Evolutionary conservation across 2,113 vertebrate genomes (phyloP).

Genomic region (Callithrix jacchus): DNA sequence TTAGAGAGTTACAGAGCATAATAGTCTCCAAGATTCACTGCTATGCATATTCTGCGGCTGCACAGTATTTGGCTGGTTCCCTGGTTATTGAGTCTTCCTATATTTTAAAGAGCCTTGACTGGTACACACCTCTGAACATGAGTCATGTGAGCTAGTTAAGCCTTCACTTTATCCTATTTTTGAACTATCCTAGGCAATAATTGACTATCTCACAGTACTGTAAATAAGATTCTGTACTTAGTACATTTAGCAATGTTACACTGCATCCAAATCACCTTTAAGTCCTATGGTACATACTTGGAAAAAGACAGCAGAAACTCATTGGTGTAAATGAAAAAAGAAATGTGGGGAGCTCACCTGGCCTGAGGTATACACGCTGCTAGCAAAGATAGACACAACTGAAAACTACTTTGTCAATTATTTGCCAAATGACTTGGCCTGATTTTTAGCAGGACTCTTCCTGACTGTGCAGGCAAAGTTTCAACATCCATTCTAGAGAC

Average conservation of each 20-base stretch:
- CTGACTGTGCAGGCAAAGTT: conserved; percentile 44
- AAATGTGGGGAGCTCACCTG: conserved; percentile 35
- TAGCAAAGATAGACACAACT: conserved; percentile 27
- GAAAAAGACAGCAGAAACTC: conserved; percentile 56
- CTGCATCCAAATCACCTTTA: conserved; percentile 43
- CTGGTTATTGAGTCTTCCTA: conserved; percentile 29
- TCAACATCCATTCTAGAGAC: conserved; percentile 53
- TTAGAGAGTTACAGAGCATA: conserved; percentile 33
- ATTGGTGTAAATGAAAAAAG: conserved; percentile 28
- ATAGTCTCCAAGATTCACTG: neutral
- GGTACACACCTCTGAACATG: conserved; percentile 5
- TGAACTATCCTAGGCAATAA: conserved; percentile 25
- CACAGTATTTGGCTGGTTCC: conserved; percentile 57
- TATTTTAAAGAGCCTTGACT: conserved; percentile 34
- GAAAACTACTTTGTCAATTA: conserved; percentile 42
- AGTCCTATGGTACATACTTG: conserved; percentile 34
- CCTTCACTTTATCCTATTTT: neutral
- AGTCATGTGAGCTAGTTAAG: neutral
- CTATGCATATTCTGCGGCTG: neutral
- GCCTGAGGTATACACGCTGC: conserved; percentile 41
- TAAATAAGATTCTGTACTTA: conserved; percentile 50
- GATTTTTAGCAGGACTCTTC: conserved; percentile 42
- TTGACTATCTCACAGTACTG: conserved; percentile 5
- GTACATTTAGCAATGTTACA: conserved; percentile 35
- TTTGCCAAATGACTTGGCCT: conserved; percentile 53